Base-by-base conservation (phyloP, 2,113 vertebrate species). In the Petrocephalus microphthalmus region DNA sequence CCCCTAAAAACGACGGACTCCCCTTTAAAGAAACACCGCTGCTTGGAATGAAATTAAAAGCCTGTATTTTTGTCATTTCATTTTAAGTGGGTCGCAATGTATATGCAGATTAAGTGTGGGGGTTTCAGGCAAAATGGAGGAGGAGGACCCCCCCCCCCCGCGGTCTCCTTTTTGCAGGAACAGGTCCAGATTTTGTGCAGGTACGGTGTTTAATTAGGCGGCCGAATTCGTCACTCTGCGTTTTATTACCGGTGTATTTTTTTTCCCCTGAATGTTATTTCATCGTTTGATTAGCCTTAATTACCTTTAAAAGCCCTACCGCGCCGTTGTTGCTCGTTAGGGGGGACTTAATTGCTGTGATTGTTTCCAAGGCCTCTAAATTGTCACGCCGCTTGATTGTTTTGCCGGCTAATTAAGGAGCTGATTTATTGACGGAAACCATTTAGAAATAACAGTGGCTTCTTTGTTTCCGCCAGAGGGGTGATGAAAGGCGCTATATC, bases 1-100 rank as follows among this genome's bases (percentile, higher is more conserved):
- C 89, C 93, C 93, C 45, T 22, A 49, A 84, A 91, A 95, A 93
- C 94, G 94, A 94, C 94, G 93, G 85, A 87, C 33, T 84, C 84
- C 82, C 49, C 33, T 86, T 74, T 86, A 86, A 86, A 85, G 90
- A 92, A 95, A 90, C 93, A 91, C 91, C 93, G 93, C 92, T 92
- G 92, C 92, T 8, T 3, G 51, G 25, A 84, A 89, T 89, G 82
- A 25, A 60, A 87, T 78, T 54, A 92, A 90, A 91, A 91, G 88
- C n/a, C 60, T 67, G 60, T 67, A 88, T 89, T 90, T 91, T 89
- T 85, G 89, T 86, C 83, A 87, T 92, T 93, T 91, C 88, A 89
- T 92, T 93, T 93, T 87, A 91, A 93, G 92, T 91, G 86, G 29
- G 54, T 29, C 29, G 88, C 45, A 71, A 74, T 90, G 47, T 89